These are phyloP conservation scores for Drosophila niveifrons DNA, from an alignment of 2,888 invertebrate species.

Conservation along the genomic window DNA sequence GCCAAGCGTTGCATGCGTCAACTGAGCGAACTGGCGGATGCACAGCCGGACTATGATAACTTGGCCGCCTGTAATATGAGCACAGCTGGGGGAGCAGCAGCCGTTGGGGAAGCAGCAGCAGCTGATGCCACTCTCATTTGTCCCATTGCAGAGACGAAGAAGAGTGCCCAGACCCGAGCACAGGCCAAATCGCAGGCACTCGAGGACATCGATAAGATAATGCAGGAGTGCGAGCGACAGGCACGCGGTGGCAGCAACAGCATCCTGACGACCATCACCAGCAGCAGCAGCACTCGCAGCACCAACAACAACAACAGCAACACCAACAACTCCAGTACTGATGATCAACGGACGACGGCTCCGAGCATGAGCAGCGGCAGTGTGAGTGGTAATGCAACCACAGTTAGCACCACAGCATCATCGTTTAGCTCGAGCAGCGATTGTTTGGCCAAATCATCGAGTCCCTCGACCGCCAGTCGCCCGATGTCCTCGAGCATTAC, in stretches of 20 bases:
- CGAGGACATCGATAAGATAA: slow-evolving; percentile 85
- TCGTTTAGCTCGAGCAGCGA: slow-evolving; percentile 85
- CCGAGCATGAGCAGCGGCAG: slow-evolving; percentile 73
- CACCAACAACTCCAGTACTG: slow-evolving; percentile 50
- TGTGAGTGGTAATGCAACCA: slow-evolving; percentile 47
- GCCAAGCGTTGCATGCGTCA: slow-evolving; percentile 86
- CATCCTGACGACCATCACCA: slow-evolving; percentile 8
- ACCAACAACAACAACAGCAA: slow-evolving; percentile 10
- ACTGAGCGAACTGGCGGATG: slow-evolving; percentile 80
- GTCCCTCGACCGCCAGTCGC: slow-evolving; percentile 81
- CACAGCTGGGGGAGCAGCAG: slow-evolving; percentile 37
- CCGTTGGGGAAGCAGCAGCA: slow-evolving; percentile 15
- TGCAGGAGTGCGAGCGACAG: slow-evolving; percentile 84
- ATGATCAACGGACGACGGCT: slow-evolving; percentile 75
- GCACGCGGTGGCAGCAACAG: slow-evolving; percentile 46
- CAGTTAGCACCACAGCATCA: slow-evolving; percentile 74
- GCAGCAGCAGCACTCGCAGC: slow-evolving; percentile 36
- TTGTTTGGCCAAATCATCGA: slow-evolving; percentile 84
- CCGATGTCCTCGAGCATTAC: slow-evolving; percentile 85
- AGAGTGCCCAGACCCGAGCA: slow-evolving; percentile 36
- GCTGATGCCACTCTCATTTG: slow-evolving; percentile 80
- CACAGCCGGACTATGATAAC: slow-evolving; percentile 85
- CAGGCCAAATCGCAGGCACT: slow-evolving; percentile 62
- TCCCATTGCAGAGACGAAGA: slow-evolving; percentile 81
- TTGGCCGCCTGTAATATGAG: slow-evolving; percentile 72